These are phyloP conservation scores for Tipula helvola DNA, from an alignment of 2,888 invertebrate species.

Conservation along the genomic window DNA sequence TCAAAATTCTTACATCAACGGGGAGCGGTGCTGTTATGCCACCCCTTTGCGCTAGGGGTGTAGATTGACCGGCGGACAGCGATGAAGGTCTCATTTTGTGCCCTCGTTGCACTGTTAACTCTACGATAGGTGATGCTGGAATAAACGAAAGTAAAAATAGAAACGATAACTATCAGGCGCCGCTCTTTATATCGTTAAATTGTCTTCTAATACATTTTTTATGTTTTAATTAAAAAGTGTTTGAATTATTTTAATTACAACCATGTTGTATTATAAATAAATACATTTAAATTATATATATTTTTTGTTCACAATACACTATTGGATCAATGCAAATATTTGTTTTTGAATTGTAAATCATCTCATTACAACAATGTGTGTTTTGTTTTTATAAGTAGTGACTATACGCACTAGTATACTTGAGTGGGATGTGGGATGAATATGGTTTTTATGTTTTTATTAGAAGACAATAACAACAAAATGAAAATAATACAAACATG, in stretches of 20 bases:
- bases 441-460: background rate
- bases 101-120: conserved; percentile 54
- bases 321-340: background rate
- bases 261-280: background rate
- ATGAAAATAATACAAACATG: background rate
- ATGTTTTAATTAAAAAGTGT: background rate
- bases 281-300: background rate
- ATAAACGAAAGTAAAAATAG: conserved; percentile 18
- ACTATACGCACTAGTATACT: background rate
- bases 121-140: conserved; percentile 53
- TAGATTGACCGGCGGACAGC: conserved; percentile 40
- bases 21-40: conserved; percentile 77
- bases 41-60: conserved; percentile 38
- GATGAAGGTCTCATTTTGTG: conserved; percentile 38
- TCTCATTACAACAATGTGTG: background rate
- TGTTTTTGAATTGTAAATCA: background rate
- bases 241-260: background rate
- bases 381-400: background rate
- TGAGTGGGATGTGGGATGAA: background rate
- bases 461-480: background rate
- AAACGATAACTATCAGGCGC: background rate
- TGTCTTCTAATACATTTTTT: background rate
- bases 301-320: background rate
- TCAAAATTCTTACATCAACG: conserved; percentile 63
- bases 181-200: background rate